phyloP scores from a whole-genome alignment of 2,888 invertebrate species.

The Crioceris asparagi region DNA sequence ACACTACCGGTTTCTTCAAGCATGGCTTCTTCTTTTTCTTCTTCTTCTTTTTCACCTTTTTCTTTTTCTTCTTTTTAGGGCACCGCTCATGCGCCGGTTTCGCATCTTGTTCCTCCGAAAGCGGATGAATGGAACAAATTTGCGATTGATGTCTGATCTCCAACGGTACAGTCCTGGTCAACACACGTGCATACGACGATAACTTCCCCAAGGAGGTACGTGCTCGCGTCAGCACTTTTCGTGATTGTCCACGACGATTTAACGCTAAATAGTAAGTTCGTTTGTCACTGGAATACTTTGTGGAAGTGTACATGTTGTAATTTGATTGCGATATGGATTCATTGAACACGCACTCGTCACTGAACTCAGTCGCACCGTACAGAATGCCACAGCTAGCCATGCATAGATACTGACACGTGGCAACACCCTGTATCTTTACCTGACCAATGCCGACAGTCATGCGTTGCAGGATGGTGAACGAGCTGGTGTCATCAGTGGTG shows the following conservation, averaged over 20 bases:
- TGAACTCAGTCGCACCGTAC: slow-evolving; percentile 78
- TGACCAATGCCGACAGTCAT: slow-evolving; percentile 64
- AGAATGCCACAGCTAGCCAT: slow-evolving; percentile 81
- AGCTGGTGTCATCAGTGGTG: slow-evolving; percentile 66
- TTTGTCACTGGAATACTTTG: slow-evolving; percentile 57
- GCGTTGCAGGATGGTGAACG: slow-evolving; percentile 66
- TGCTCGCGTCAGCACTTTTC: slow-evolving; percentile 61
- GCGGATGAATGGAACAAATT: slow-evolving; percentile 25
- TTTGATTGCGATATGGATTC: slow-evolving; percentile 76
- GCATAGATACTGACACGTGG: slow-evolving; percentile 79
- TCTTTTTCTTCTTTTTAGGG: slow-evolving; percentile 39
- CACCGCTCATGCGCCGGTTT: slow-evolving; percentile 38
- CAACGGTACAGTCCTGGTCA: slow-evolving; percentile 48
- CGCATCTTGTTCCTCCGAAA: slow-evolving; percentile 21
- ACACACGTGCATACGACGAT: slow-evolving; percentile 62
- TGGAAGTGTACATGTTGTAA: slow-evolving; percentile 76
- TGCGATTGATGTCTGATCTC: slow-evolving; percentile 39
- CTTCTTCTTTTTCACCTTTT: slow-evolving; percentile 39
- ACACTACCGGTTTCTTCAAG: slow-evolving; percentile 8
- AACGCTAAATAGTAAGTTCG: slow-evolving; percentile 68
- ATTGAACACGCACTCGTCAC: slow-evolving; percentile 73
- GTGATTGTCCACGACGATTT: slow-evolving; percentile 59
- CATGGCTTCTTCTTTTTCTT: slow-evolving; percentile 10
- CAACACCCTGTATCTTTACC: slow-evolving; percentile 79
- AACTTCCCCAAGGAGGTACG: slow-evolving; percentile 57